Evolutionary conservation across 2,113 vertebrate genomes (phyloP).

Genomic region (Oreochromis spilurus): DNA sequence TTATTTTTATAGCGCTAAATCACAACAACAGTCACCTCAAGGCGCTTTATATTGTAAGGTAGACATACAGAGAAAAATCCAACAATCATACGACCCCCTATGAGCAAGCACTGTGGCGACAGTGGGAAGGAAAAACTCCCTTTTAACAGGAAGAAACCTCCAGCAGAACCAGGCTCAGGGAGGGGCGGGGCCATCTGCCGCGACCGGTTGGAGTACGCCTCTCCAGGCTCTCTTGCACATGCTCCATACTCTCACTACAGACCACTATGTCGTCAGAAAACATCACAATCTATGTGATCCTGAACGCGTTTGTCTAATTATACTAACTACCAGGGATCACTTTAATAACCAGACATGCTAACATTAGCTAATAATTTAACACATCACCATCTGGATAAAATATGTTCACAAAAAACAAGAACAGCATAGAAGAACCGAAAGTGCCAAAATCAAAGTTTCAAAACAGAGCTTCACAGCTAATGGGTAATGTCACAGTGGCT

Average conservation of each 20-base stretch:
- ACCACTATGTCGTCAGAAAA: neutral
- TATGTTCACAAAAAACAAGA: neutral
- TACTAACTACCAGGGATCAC: neutral
- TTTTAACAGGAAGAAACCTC: neutral
- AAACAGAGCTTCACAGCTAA: neutral
- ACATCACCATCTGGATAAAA: neutral
- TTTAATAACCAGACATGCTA: neutral
- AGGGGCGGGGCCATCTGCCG: neutral
- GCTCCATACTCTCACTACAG: neutral
- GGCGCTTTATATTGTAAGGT: too few relatives aligned
- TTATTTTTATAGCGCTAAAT: too few relatives aligned
- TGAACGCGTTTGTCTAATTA: neutral
- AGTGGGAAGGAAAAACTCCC: neutral
- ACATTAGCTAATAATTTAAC: neutral
- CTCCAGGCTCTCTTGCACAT: neutral
- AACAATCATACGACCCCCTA: neutral
- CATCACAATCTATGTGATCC: neutral
- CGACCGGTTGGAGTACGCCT: neutral
- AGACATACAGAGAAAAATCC: neutral
- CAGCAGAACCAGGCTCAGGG: fast-evolving
- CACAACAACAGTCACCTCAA: too few relatives aligned
- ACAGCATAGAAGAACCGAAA: neutral
- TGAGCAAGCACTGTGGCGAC: neutral
- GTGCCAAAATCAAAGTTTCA: neutral
- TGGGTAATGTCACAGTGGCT: neutral